A percentile compares a stretch with the other conserved stretches of the same genome.
These are phyloP conservation scores for Nomada lathburiana DNA, from an alignment of 2,888 invertebrate genomes.

Conservation along the genomic window DNA sequence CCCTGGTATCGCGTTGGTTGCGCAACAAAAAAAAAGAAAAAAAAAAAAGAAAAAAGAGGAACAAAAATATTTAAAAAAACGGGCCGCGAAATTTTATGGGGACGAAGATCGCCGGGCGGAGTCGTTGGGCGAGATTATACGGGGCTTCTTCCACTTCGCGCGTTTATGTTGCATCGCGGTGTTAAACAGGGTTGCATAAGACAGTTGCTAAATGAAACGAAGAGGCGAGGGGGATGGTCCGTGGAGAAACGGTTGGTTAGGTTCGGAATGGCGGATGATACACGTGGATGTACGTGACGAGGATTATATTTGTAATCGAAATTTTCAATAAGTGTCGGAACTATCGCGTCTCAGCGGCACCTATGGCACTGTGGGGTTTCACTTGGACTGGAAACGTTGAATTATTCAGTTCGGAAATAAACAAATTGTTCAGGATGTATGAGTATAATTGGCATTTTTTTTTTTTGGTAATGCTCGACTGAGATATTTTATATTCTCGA, in stretches of 20 bases:
- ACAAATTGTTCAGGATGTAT: no score
- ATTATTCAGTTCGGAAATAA: background rate
- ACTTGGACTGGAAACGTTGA: background rate
- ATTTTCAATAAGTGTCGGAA: no score
- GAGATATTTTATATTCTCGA: no score
- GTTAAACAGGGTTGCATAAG: conserved; percentile 15
- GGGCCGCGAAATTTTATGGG: conserved; percentile 39
- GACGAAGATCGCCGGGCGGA: conserved; percentile 23
- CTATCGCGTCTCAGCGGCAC: no score
- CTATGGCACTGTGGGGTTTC: no score
- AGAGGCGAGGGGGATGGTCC: no score
- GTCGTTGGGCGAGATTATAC: conserved; percentile 46
- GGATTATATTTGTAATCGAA: no score
- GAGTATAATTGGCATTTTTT: no score
- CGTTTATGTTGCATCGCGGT: background rate
- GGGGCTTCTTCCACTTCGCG: background rate
- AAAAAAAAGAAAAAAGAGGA: no score
- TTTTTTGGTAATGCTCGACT: no score
- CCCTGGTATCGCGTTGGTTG: conserved; percentile 14
- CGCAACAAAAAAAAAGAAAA: conserved; percentile 33
- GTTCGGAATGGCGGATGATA: background rate
- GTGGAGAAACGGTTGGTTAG: background rate
- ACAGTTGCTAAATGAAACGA: background rate
- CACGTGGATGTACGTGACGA: no score
- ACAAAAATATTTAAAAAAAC: conserved; percentile 1